Base-by-base conservation (phyloP, 1,140 invertebrate genomes). In the Hesperophylax magnus region DNA sequence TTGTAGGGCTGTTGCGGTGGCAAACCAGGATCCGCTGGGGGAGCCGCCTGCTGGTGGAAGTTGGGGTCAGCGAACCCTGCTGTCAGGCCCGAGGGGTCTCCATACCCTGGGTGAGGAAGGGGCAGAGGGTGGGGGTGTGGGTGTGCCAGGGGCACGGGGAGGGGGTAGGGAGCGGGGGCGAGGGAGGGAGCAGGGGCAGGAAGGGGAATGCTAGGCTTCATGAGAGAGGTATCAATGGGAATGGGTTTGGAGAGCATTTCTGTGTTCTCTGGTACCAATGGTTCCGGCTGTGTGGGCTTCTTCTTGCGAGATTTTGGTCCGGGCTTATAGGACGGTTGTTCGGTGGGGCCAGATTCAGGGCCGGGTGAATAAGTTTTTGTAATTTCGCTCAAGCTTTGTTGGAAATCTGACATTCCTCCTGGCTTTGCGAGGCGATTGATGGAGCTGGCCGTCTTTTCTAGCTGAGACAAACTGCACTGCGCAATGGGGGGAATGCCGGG, bases 341-440 rank as follows among this genome's bases (percentile, higher is more conserved):
- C 81, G n/a, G 58, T 52, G 1, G 60, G 52, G 18, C 22, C 47
- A 5, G 14, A 18, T 47, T 90, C 89, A 1, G 84, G 39, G 18
- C 76, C 86, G 0, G 88, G 88, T 0, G 89, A 89, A 24, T 90
- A 90, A 0, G 89, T 89, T 79, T 89, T 88, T 0, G 89, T 90
- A 27, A 90, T 90, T 78, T 90, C 88, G 63, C 90, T 89, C 34
- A 90, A 86, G 63, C 89, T 90, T 72, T 86, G 88, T 20, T 88
- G 85, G 78, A 90, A 90, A 81, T 89, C 89, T n/a, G 89, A 89
- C 58, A 88, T 84, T 3, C 88, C 88, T n/a, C 81, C 79, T 47
- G 86, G 88, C 27, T 88, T 90, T 9, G 89, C 80, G 15, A 85
- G 86, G 4, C 39, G 61, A 52, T 31, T 82, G 20, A 84, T 80